Evolutionary conservation across 2,888 invertebrate genomes (phyloP).

Genomic region (Drosophila pseudotakahashii): DNA sequence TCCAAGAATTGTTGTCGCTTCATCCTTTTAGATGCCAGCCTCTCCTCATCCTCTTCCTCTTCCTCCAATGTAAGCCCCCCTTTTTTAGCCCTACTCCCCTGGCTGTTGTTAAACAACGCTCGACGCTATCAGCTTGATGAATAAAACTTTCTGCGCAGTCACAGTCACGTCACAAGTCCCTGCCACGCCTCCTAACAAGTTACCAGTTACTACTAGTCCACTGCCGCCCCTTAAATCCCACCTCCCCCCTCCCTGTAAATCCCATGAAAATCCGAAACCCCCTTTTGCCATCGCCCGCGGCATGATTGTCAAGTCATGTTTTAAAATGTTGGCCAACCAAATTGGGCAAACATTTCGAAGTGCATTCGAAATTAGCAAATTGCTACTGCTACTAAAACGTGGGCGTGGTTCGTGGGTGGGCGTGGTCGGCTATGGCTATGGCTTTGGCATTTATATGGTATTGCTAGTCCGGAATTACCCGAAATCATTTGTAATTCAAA

Average conservation of each 20-base stretch:
- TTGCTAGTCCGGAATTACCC: conserved; percentile 27
- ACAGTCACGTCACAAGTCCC: conserved; percentile 64
- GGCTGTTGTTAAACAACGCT: conserved; percentile 65
- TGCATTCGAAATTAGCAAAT: conserved; percentile 75
- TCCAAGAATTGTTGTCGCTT: conserved; percentile 36
- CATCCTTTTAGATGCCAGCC: conserved; percentile 20
- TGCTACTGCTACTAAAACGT: conserved; percentile 31
- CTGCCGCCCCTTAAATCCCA: conserved; percentile 2
- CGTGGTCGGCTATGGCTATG: conserved; percentile 7
- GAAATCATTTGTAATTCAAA: conserved; percentile 74
- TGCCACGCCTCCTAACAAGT: conserved; percentile 37
- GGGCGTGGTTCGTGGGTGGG: conserved; percentile 14
- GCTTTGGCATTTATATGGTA: conserved; percentile 31
- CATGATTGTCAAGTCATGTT: conserved; percentile 77
- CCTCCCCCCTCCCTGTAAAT: too few species aligned
- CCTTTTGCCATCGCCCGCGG: conserved; percentile 42
- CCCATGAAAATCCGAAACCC: neutral
- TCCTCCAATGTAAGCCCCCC: neutral
- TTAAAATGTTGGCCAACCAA: conserved; percentile 77
- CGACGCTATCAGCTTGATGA: conserved; percentile 76
- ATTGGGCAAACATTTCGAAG: conserved; percentile 77
- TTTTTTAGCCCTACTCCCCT: conserved; percentile 4
- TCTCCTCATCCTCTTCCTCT: neutral
- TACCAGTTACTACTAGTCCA: conserved; percentile 17
- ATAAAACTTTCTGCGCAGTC: conserved; percentile 60